Base-by-base conservation (phyloP, 2,797 vertebrate genomes). In the Gephyroberyx darwinii region DNA sequence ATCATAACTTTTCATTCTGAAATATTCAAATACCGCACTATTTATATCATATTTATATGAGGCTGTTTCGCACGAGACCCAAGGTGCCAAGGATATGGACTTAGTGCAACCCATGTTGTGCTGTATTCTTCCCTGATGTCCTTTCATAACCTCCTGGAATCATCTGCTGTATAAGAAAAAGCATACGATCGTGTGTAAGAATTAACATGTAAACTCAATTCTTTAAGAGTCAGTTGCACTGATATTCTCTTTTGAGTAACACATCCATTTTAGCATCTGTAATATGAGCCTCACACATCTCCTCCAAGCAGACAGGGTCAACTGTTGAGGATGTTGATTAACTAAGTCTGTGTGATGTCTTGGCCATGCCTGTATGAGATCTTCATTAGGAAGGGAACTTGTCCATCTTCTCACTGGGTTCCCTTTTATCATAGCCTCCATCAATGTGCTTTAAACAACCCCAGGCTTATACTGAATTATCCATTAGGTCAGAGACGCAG, bases 301-400 rank as follows among this genome's bases (percentile, higher is more conserved):
- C 9, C 9, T 22, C 16, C 10, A 16, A 31, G 10, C 26, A 56
- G 50, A 52, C 54, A 5, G 10, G 54, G 54, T 56, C 14, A 56
- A 17, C 16, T 10, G 54, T 35, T 31, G 14, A 33, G 26, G 54
- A 35, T 17, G 14, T 54, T 54, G 30, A 56, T 31, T 50, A 26
- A 83, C 88, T 84, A 87, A 81, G 75, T 78, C 71, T 66, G 78
- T 83, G 72, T 85, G 82, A 79, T 79, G 69, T 82, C 68, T 81
- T 76, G 78, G 84, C 79, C 84, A 83, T 83, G 77, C 59, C 85
- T 65, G 69, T 82, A 57, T 87, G 81, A 88, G 82, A 79, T 83
- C 79, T 88, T 80, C 80, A 89, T 89, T 84, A 86, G 73, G 30
- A 74, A 57, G 13, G 57, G 30, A 80, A 82, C 73, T 63, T 77